phyloP scores from a whole-genome alignment of 2,113 vertebrate genomes.

The Paedocypris sp. region DNA sequence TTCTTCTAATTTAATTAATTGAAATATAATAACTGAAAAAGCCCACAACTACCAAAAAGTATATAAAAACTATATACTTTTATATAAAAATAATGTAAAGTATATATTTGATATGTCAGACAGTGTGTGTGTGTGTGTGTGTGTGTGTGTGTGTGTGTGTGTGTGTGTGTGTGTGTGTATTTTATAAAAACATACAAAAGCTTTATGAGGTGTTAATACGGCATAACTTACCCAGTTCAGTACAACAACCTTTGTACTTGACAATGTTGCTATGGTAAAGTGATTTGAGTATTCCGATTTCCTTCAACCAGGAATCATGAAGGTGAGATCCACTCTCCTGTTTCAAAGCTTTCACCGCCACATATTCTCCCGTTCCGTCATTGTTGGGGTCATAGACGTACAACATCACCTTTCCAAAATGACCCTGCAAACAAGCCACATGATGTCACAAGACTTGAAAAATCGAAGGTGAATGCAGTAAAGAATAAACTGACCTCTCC shows the following conservation, averaged over 20 bases:
- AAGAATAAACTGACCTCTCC: slow-evolving; percentile 67
- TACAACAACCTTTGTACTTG: slow-evolving; percentile 87
- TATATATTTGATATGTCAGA: no score
- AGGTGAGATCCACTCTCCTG: slow-evolving; percentile 65
- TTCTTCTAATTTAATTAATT: no score
- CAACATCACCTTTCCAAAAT: slow-evolving; percentile 86
- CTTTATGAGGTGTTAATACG: background rate
- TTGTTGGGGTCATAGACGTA: slow-evolving; percentile 80
- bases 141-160: no score
- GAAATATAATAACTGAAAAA: no score
- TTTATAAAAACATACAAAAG: background rate
- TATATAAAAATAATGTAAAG: no score
- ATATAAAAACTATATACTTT: no score
- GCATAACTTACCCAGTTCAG: slow-evolving; percentile 66
- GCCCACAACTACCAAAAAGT: no score
- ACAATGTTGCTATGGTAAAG: slow-evolving; percentile 83
- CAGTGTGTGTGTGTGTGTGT: no score
- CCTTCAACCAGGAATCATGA: slow-evolving; percentile 68
- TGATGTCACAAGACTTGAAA: background rate
- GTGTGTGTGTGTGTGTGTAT: background rate
- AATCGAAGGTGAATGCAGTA: background rate
- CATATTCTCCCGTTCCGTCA: slow-evolving; percentile 78
- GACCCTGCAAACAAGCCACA: slow-evolving; percentile 61
- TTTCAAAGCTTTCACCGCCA: slow-evolving; percentile 84
- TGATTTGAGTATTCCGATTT: slow-evolving; percentile 80